Conservation (phyloP, 2,888 invertebrate genomes). For the Pseudococcus viburni region DNA sequence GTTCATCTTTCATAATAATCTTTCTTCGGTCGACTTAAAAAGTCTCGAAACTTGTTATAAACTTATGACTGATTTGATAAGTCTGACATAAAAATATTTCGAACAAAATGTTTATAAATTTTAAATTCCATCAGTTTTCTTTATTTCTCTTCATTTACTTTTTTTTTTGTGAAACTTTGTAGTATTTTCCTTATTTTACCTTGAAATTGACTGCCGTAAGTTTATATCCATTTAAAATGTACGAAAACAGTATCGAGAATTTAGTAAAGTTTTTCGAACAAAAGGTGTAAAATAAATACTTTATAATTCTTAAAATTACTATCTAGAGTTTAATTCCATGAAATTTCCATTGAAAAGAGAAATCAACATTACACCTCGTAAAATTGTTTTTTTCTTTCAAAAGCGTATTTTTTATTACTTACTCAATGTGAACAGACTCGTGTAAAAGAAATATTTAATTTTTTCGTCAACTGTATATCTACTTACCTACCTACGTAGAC, state of each 20-base stretch:
- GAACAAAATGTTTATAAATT: neutral
- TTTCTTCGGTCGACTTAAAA: neutral
- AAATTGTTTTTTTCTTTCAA: neutral
- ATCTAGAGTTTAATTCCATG: neutral
- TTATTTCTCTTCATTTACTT: too few species aligned
- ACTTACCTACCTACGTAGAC: too few species aligned
- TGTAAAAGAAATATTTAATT: too few species aligned
- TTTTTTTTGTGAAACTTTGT: neutral
- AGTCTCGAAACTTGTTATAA: neutral
- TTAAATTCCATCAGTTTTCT: neutral
- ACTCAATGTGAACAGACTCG: too few species aligned
- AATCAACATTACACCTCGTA: neutral
- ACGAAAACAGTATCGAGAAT: neutral
- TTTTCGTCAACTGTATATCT: too few species aligned
- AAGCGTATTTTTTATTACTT: neutral
- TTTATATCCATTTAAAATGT: neutral
- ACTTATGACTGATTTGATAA: slow-evolving; percentile 7
- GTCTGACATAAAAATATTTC: slow-evolving; percentile 5
- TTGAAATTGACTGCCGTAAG: neutral
- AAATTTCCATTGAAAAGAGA: neutral
- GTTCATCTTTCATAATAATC: slow-evolving; percentile 1
- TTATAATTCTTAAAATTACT: slow-evolving; percentile 9
- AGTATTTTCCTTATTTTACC: neutral
- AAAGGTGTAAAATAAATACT: slow-evolving; percentile 7
- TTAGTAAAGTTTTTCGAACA: neutral